Evolutionary conservation across 2,113 vertebrate species (phyloP), one percentile per base, ranked within the genome.

Genomic region (Sceloporus undulatus): DNA sequence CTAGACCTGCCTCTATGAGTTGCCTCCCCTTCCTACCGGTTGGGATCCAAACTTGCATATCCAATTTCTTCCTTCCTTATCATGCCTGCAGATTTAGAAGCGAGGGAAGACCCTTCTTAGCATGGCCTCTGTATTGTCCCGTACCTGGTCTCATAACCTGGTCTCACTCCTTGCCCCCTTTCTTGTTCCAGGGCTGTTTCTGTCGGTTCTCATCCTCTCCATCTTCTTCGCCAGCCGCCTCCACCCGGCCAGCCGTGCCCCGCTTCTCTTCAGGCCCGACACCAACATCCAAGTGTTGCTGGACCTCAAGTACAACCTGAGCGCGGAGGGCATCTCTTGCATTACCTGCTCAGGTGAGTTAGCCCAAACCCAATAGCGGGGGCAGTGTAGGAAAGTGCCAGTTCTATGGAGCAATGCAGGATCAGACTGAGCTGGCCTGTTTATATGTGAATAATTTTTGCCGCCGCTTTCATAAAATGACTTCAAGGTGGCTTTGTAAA

Each of bases 221-320:
- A 95, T 98, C 25, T 97, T 97, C 75, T 99, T 98, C 52, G 98
- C 98, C 73, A 98, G 98, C 92, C 97, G 97, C 88, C 97, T 99
- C 84, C 97, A 97, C 9, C 98, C 98, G 0, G 98, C 98, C 56
- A 99, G 98, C 94, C 98, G 98, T 3, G 98, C 98, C 19, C 99
- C 98, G 0, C 96, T 99, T 48, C 96, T 99, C 23, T 99, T 99
- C 95, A 96, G 98, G 82, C 98, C 96, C 0, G 98, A 99, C 90
- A 99, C 98, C 29, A 99, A 99, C 96, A 98, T 99, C 86, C 98
- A 99, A 96, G 97, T 98, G 88, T 97, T 99, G 9, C 96, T 99
- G 88, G 98, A 98, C 90, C 98, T 99, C 82, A 98, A 98, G 89
- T 98, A 98, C 96, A 99, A 99, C 97, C 97, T 99, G 89, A 99